Evolutionary conservation across 2,888 invertebrate genomes (phyloP).

Genomic region (Drosophila leonis): DNA sequence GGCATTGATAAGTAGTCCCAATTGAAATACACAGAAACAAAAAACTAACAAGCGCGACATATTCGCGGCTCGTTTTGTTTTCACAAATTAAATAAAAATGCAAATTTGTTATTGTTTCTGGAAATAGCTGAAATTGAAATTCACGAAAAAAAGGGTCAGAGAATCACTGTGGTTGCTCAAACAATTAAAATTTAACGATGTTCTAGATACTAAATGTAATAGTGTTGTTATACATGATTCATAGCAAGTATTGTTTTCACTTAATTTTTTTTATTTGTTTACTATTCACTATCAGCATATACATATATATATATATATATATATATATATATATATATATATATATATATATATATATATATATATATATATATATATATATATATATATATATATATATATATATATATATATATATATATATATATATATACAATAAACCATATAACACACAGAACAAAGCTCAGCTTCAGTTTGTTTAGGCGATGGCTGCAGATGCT

Average conservation of each 20-base stretch:
- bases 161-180: background rate
- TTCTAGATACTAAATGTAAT: constrained; percentile 7
- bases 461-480: constrained; percentile 16
- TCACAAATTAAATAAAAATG: constrained; percentile 22
- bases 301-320: constrained; percentile 1
- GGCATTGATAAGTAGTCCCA: constrained; percentile 65
- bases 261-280: constrained; percentile 13
- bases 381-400: no score
- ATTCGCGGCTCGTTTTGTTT: constrained; percentile 17
- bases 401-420: no score
- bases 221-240: constrained; percentile 25
- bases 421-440: no score
- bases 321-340: no score
- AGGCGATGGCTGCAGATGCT: background rate
- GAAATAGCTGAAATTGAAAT: background rate
- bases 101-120: constrained; percentile 12
- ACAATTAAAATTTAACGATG: constrained; percentile 11
- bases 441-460: constrained; percentile 22
- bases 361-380: no score
- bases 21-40: constrained; percentile 66
- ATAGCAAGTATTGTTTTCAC: constrained; percentile 7
- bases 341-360: no score
- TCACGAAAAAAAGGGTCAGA: constrained; percentile 18
- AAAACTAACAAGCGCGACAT: constrained; percentile 68
- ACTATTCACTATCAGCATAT: constrained; percentile 30